phyloP scores from a whole-genome alignment of 2,888 invertebrate species.

The Drosophila meridionalis region DNA sequence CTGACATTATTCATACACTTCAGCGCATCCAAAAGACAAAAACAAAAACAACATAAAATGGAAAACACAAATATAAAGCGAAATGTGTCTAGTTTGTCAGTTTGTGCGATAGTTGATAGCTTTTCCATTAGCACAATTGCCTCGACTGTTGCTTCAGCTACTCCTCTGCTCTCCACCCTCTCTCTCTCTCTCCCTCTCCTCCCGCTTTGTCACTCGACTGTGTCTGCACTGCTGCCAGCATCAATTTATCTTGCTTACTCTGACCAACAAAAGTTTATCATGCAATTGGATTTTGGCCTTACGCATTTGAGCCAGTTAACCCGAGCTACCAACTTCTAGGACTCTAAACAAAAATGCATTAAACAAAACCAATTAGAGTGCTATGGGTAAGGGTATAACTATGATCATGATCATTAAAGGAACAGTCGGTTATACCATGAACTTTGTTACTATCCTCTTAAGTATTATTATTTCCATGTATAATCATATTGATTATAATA shows the following conservation, averaged over 20 bases:
- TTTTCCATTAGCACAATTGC: slow-evolving; percentile 74
- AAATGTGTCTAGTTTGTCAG: slow-evolving; percentile 24
- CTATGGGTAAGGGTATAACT: neutral
- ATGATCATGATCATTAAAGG: neutral
- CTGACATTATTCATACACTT: slow-evolving; percentile 67
- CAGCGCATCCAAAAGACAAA: slow-evolving; percentile 44
- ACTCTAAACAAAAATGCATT: neutral
- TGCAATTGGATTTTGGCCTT: slow-evolving; percentile 62
- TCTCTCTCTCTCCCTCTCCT: neutral
- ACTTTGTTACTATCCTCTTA: too few relatives aligned
- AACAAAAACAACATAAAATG: slow-evolving; percentile 13
- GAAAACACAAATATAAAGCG: slow-evolving; percentile 11
- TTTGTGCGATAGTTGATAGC: slow-evolving; percentile 50
- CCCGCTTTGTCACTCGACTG: neutral
- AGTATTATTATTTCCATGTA: too few relatives aligned
- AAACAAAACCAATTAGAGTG: neutral
- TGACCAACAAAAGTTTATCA: slow-evolving; percentile 38
- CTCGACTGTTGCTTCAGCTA: slow-evolving; percentile 49
- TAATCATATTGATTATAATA: neutral
- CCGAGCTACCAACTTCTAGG: neutral
- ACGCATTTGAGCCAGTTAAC: slow-evolving; percentile 39
- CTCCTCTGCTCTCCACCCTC: neutral
- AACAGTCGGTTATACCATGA: too few relatives aligned
- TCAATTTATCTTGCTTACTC: slow-evolving; percentile 61
- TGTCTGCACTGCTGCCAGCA: slow-evolving; percentile 28